Percentiles rank a stretch among this genome's conserved stretches.
These are phyloP conservation scores for Drosophila burlai DNA, from an alignment of 1,140 invertebrate species.

Conservation along the genomic window DNA sequence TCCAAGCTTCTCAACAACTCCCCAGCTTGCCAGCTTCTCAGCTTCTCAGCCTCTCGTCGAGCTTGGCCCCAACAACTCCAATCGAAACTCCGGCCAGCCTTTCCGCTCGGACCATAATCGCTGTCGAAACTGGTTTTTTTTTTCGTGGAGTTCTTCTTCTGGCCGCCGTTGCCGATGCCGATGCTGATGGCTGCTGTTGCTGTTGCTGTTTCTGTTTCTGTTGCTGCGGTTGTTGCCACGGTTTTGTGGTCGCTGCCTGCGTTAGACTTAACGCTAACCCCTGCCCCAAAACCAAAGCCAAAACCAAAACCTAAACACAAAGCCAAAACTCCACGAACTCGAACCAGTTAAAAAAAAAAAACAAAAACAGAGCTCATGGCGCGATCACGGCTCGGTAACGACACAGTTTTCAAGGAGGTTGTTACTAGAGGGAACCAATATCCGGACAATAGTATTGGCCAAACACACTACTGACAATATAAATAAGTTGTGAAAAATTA, in stretches of 20 bases:
- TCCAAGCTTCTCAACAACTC: slow-evolving; percentile 15
- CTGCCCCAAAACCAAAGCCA: slow-evolving; percentile 16
- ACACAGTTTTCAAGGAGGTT: slow-evolving; percentile 5
- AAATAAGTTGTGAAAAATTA: no score
- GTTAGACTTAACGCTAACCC: slow-evolving; percentile 38
- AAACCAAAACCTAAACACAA: slow-evolving; percentile 11
- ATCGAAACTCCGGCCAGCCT: slow-evolving; percentile 33
- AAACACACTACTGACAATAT: neutral
- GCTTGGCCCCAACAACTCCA: slow-evolving; percentile 25
- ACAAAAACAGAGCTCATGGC: neutral
- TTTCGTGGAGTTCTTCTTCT: slow-evolving; percentile 32
- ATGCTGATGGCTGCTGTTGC: slow-evolving; percentile 9
- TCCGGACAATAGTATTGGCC: neutral
- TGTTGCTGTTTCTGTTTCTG: slow-evolving; percentile 1
- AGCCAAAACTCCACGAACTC: slow-evolving; percentile 24
- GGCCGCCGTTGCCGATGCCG: slow-evolving; percentile 1
- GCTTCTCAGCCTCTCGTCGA: slow-evolving; percentile 10
- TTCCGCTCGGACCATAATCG: slow-evolving; percentile 41
- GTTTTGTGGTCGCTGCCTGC: slow-evolving; percentile 25
- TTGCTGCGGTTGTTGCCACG: slow-evolving; percentile 20
- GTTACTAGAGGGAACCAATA: neutral
- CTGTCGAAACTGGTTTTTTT: slow-evolving; percentile 35
- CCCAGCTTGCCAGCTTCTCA: slow-evolving; percentile 4
- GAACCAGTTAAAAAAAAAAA: neutral
- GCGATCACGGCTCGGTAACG: slow-evolving; percentile 9